phyloP scores from a whole-genome alignment of 2,797 vertebrate genomes.

The Potorous gilbertii region DNA sequence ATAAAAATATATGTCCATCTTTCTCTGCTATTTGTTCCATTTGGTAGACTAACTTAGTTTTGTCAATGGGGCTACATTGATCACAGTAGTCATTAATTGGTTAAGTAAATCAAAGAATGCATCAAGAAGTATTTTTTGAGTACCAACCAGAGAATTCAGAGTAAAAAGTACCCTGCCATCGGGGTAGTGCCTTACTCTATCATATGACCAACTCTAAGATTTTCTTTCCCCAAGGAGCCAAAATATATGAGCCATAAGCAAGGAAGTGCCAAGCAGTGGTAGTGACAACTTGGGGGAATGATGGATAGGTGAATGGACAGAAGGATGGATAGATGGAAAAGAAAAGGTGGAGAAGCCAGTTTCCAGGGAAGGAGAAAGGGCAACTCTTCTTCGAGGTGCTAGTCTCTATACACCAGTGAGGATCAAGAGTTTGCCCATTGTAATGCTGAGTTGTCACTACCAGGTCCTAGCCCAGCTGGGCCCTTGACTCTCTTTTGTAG shows the following conservation, averaged over 20 bases:
- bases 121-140: neutral
- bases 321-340: no score
- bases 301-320: neutral
- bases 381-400: neutral
- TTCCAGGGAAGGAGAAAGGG: neutral
- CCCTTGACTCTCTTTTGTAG: slow-evolving; percentile 42
- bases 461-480: neutral
- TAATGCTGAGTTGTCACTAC: slow-evolving; percentile 6
- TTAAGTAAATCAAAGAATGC: neutral
- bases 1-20: no score
- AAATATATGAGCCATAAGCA: neutral
- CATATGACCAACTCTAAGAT: neutral
- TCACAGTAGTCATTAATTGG: neutral
- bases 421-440: slow-evolving; percentile 67
- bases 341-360: neutral
- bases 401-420: slow-evolving; percentile 51
- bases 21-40: no score
- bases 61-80: neutral
- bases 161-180: neutral
- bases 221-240: neutral
- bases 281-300: neutral
- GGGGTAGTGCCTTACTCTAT: neutral
- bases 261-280: neutral
- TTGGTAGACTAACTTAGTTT: neutral
- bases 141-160: neutral